Conservation (phyloP, 1,140 invertebrate species). For the Trinorchestia longiramus region DNA sequence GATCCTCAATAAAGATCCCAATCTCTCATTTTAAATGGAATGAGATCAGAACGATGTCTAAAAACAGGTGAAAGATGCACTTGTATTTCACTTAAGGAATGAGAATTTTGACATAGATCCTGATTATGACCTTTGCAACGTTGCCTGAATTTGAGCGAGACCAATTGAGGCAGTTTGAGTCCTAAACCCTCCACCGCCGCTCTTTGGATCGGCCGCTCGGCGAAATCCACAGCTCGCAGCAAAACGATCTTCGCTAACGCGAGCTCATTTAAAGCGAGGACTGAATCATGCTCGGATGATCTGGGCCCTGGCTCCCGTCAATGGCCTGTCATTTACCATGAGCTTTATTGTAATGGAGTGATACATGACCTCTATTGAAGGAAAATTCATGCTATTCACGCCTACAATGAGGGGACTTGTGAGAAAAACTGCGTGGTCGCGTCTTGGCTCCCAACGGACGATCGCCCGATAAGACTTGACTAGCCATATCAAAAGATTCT, state of each 20-base stretch:
- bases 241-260: not conserved
- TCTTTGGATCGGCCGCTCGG: not conserved
- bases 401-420: slow-evolving; percentile 35
- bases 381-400: slow-evolving; percentile 36
- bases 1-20: no score
- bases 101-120: not conserved
- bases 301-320: not conserved
- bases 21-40: not conserved
- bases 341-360: slow-evolving; percentile 55
- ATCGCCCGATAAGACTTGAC: not conserved
- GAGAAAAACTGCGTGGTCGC: slow-evolving; percentile 23
- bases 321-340: slow-evolving; percentile 35
- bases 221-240: not conserved
- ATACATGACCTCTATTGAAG: slow-evolving; percentile 51
- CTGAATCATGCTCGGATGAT: slow-evolving; percentile 42
- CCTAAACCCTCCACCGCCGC: not conserved
- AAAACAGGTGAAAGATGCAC: not conserved
- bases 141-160: not conserved
- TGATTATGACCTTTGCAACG: not conserved
- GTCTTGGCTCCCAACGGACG: not conserved
- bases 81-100: not conserved
- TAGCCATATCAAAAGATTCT: not conserved
- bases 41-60: not conserved
- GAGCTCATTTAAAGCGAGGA: not conserved
- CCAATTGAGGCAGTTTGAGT: not conserved